Percentiles rank a stretch among this genome's conserved stretches.
Conservation (phyloP, 1,140 invertebrate species). For the Zaprionus taronus region DNA sequence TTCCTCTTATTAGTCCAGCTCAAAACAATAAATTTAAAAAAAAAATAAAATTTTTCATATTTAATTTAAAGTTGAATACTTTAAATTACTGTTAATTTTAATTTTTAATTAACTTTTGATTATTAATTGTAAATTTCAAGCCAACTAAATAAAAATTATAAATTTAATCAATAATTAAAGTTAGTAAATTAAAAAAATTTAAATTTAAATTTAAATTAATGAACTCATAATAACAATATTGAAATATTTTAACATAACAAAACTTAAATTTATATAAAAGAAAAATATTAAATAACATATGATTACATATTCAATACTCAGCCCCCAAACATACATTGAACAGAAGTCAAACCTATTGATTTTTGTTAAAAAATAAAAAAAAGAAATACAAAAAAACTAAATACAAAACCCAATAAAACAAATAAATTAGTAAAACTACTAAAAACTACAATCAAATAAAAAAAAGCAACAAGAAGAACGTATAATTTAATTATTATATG, state of each 20-base stretch:
- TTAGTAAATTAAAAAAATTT: not conserved
- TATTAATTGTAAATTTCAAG: no score
- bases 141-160: not conserved
- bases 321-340: not conserved
- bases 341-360: not conserved
- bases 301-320: conserved; percentile 1
- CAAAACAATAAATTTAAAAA: no score
- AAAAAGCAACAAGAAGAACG: not conserved
- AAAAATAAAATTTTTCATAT: no score
- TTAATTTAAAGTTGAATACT: no score
- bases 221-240: not conserved
- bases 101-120: no score
- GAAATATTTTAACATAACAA: not conserved
- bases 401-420: not conserved
- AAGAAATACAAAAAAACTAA: not conserved
- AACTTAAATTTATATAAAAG: not conserved
- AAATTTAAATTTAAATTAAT: not conserved
- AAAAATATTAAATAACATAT: conserved; percentile 7
- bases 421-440: not conserved
- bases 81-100: no score
- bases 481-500: not conserved
- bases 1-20: no score
- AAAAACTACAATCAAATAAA: not conserved
- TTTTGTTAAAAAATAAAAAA: not conserved
- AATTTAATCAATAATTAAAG: not conserved